phyloP scores from a whole-genome alignment of 2,888 invertebrate species.

The Dicycla oo region DNA sequence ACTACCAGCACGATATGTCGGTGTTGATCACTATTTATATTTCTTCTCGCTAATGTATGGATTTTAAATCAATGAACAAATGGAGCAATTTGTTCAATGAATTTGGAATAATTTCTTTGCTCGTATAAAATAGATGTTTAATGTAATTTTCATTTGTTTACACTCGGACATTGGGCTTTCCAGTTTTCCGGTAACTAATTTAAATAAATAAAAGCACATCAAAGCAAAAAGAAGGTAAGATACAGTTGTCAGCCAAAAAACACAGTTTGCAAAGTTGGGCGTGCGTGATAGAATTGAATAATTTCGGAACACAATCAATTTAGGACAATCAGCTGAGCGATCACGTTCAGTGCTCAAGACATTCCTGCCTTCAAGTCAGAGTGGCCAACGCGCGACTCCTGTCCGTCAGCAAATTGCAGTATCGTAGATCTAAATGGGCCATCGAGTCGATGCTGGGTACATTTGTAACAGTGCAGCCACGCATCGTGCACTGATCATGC shows the following conservation, averaged over 20 bases:
- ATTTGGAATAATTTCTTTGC: conserved; percentile 49
- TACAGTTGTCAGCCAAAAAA: conserved; percentile 40
- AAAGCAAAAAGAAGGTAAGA: conserved; percentile 20
- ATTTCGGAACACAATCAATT: conserved; percentile 72
- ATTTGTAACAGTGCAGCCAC: conserved; percentile 79
- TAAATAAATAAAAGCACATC: conserved; percentile 11
- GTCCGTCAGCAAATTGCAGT: conserved; percentile 83
- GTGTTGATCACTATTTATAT: conserved; percentile 44
- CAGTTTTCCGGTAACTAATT: conserved; percentile 3
- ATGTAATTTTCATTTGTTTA: conserved; percentile 36
- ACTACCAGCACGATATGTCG: conserved; percentile 19
- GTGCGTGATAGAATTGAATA: conserved; percentile 64
- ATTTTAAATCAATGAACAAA: conserved; percentile 49
- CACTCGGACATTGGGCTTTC: conserved; percentile 1
- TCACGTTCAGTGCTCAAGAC: conserved; percentile 72
- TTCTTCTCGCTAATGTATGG: conserved; percentile 40
- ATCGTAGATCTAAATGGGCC: conserved; percentile 87
- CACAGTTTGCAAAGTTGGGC: conserved; percentile 51
- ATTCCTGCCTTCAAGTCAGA: conserved; percentile 81
- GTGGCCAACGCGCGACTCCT: conserved; percentile 78
- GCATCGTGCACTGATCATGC: conserved; percentile 83
- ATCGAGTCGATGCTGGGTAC: conserved; percentile 83
- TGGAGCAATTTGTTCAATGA: conserved; percentile 28
- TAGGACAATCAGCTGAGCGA: conserved; percentile 74
- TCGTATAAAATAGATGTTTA: conserved; percentile 31